A percentile compares a stretch with the other conserved stretches of the same genome.
Conservation (phyloP, 2,888 invertebrate species). For the Onchidella celtica region DNA sequence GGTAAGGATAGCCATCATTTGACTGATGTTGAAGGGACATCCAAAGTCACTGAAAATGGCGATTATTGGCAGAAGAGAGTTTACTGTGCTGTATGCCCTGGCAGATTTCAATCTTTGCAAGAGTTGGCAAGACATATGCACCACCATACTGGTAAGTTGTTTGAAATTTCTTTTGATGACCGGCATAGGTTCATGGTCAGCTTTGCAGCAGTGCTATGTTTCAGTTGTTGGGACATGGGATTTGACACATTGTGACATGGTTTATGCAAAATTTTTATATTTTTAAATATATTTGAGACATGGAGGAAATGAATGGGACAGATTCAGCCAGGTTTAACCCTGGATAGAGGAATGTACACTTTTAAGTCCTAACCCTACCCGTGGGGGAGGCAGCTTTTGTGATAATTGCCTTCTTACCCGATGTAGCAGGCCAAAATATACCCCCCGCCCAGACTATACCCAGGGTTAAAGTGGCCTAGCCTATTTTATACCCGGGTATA, state of each 20-base stretch:
- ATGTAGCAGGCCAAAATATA: no score
- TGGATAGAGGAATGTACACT: no score
- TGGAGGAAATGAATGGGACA: background rate
- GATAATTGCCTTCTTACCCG: no score
- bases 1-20: no score
- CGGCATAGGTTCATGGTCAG: background rate
- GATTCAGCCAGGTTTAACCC: no score
- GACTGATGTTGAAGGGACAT: no score
- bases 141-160: conserved; percentile 84
- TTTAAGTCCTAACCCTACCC: no score
- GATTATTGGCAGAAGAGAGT: conserved; percentile 76
- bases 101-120: conserved; percentile 96
- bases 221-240: background rate
- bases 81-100: conserved; percentile 91
- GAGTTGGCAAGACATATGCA: conserved; percentile 96
- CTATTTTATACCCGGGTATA: no score
- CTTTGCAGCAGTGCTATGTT: background rate
- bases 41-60: no score
- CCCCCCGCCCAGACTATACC: no score
- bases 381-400: no score
- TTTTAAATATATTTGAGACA: background rate
- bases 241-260: background rate
- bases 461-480: no score
- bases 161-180: background rate
- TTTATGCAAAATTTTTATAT: background rate